Percentiles rank a stretch among this genome's conserved stretches.
phyloP scores from a whole-genome alignment of 2,797 vertebrate species.

The Lithobates sylvaticus region DNA sequence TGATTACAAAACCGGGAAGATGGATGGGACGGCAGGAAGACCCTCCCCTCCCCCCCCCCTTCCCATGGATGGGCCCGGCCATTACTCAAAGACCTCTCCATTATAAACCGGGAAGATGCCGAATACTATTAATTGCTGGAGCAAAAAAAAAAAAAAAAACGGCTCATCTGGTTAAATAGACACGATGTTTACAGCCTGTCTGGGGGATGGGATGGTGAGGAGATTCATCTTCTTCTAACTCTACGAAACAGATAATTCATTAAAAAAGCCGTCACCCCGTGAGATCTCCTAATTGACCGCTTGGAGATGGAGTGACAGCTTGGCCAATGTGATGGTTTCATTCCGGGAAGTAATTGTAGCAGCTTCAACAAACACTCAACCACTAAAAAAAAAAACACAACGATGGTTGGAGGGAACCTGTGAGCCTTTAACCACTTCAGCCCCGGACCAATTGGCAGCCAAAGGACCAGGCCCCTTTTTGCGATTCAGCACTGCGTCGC shows the following conservation, averaged over 20 bases:
- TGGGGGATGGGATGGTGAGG: neutral
- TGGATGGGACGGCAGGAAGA: constrained; percentile 19
- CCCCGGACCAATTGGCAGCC: too few relatives aligned
- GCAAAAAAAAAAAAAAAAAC: neutral
- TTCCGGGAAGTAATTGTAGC: constrained; percentile 3
- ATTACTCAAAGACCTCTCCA: constrained; percentile 15
- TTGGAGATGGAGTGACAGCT: neutral
- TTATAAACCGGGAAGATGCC: neutral
- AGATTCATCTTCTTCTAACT: constrained; percentile 29
- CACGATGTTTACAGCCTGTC: neutral
- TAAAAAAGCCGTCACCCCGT: neutral
- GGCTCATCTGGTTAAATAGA: constrained; percentile 25
- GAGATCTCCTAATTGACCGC: neutral
- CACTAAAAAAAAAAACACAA: neutral
- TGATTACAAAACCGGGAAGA: constrained; percentile 37
- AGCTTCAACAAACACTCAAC: neutral
- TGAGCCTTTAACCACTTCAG: too few relatives aligned
- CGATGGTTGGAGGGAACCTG: too few relatives aligned
- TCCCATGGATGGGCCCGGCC: neutral
- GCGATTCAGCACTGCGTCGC: too few relatives aligned
- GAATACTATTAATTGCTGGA: constrained; percentile 31
- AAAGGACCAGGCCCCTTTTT: too few relatives aligned
- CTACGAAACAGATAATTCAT: constrained; percentile 19
- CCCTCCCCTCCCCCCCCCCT: neutral
- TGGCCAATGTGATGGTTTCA: neutral